phyloP scores from a whole-genome alignment of 2,888 invertebrate species.

The Alloplasta piceator region DNA sequence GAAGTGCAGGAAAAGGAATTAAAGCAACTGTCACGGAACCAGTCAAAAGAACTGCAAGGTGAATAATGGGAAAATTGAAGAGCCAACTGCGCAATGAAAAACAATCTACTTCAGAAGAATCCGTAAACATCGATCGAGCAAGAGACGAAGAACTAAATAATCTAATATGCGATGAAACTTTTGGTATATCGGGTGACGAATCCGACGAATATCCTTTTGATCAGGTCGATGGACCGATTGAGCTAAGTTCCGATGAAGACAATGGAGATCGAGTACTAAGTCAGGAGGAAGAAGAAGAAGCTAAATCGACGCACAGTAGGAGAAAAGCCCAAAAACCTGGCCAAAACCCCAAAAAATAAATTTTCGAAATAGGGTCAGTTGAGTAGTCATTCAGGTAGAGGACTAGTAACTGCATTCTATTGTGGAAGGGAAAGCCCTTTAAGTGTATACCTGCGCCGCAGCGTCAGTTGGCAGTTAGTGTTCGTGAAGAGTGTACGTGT shows the following conservation, averaged over 20 bases:
- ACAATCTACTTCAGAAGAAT: background rate
- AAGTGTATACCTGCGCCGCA: too few relatives aligned
- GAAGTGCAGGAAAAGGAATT: background rate
- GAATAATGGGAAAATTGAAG: background rate
- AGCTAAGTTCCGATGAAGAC: background rate
- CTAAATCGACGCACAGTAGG: too few relatives aligned
- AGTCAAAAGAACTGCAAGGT: background rate
- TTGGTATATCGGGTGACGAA: slow-evolving; percentile 6
- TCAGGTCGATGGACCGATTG: background rate
- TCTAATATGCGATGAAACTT: background rate
- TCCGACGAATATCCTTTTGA: slow-evolving; percentile 11
- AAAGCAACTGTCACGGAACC: background rate
- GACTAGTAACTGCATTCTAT: too few relatives aligned
- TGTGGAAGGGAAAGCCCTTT: too few relatives aligned
- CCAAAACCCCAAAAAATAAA: too few relatives aligned
- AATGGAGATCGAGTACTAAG: background rate
- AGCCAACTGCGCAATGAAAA: too few relatives aligned
- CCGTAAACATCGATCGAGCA: background rate
- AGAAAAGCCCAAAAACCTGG: too few relatives aligned
- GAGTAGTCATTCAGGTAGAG: too few relatives aligned
- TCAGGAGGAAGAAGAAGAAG: background rate
- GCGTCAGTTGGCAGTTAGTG: too few relatives aligned
- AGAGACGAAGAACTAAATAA: background rate
- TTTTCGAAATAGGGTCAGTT: too few relatives aligned
- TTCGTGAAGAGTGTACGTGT: too few relatives aligned